A percentile compares a stretch with the other conserved stretches of the same genome.
Evolutionary conservation across 2,113 vertebrate genomes (phyloP).

Genomic region (Pelecanus crispus): DNA sequence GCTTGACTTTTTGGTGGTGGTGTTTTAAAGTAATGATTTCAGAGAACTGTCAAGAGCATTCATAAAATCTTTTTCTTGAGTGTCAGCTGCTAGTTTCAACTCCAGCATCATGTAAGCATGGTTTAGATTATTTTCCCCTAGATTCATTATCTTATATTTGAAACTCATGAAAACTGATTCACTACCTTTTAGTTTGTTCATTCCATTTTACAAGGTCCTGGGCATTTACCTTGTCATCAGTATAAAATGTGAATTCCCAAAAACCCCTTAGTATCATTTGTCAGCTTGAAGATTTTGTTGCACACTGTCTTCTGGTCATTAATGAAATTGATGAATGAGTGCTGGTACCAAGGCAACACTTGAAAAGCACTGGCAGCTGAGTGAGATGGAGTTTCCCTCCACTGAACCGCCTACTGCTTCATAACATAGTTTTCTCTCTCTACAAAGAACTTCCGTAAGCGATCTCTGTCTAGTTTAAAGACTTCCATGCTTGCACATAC

Average conservation of each 20-base stretch:
- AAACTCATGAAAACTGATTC: background rate
- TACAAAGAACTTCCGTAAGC: background rate
- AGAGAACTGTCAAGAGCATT: background rate
- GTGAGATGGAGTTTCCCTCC: background rate
- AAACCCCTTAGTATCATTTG: background rate
- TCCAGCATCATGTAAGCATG: background rate
- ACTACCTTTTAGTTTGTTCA: background rate
- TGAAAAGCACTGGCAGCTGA: background rate
- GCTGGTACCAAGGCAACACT: background rate
- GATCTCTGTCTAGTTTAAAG: background rate
- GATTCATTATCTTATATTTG: background rate
- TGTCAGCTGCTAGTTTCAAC: background rate
- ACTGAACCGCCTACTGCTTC: background rate
- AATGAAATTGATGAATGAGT: background rate
- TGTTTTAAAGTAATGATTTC: background rate
- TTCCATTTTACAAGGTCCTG: background rate
- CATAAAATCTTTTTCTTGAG: background rate
- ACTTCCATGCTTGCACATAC: background rate
- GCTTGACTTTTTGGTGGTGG: background rate
- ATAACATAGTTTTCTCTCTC: background rate
- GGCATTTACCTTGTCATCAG: background rate
- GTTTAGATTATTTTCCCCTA: background rate
- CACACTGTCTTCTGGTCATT: background rate
- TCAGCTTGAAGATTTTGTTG: background rate
- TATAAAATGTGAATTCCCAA: background rate